phyloP scores from a whole-genome alignment of 1,140 invertebrate species.

The Linepithema humile region DNA sequence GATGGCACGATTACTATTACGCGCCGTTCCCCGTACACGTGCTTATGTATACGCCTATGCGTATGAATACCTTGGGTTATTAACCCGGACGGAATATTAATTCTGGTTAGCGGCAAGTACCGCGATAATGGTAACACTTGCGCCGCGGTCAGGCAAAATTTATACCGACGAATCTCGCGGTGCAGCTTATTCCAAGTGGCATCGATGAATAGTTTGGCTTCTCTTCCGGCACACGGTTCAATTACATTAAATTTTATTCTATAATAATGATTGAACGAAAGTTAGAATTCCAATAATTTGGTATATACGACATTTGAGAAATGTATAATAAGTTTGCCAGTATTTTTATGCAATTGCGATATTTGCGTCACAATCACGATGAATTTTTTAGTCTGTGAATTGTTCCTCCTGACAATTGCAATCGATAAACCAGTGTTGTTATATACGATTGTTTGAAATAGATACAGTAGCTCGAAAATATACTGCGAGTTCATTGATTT shows the following conservation, averaged over 20 bases:
- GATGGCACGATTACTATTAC: neutral
- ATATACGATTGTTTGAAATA: neutral
- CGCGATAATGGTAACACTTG: slow-evolving; percentile 65
- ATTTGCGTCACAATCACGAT: neutral
- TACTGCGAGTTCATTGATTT: neutral
- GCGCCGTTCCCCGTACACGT: neutral
- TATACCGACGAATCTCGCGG: slow-evolving; percentile 45
- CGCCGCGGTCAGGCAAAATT: slow-evolving; percentile 62
- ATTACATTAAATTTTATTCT: slow-evolving; percentile 3
- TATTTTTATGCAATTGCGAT: neutral
- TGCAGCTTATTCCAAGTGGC: slow-evolving; percentile 30
- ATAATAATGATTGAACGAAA: neutral
- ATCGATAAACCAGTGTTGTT: neutral
- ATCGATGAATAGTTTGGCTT: slow-evolving; percentile 17
- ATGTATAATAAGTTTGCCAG: neutral
- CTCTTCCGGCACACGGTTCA: neutral
- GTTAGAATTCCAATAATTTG: slow-evolving; percentile 2
- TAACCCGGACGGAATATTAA: slow-evolving; percentile 64
- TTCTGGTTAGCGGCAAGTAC: slow-evolving; percentile 64
- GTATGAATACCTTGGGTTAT: slow-evolving; percentile 63
- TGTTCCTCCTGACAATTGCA: neutral
- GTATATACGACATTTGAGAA: neutral
- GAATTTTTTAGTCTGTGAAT: slow-evolving; percentile 1
- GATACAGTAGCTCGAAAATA: neutral
- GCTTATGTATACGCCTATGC: neutral